Conservation (phyloP, 2,888 invertebrate species). For the Rhimphoctona megacephalus region DNA sequence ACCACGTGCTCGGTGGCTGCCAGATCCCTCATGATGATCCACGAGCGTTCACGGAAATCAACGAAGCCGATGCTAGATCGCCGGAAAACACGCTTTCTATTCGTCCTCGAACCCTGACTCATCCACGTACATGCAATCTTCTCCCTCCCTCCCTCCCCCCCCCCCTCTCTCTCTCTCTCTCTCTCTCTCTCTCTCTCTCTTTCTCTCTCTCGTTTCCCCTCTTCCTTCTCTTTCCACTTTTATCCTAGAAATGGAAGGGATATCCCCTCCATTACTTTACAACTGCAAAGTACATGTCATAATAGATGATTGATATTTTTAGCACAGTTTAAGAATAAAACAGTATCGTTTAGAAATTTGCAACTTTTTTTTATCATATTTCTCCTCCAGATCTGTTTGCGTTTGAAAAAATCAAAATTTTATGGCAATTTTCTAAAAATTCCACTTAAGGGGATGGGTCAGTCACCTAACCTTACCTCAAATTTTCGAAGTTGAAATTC, state of each 20-base stretch:
- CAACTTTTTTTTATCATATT: neutral
- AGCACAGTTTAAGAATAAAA: neutral
- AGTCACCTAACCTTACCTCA: too few species aligned
- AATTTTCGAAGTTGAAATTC: too few species aligned
- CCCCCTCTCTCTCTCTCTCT: neutral
- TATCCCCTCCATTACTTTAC: neutral
- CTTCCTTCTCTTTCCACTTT: neutral
- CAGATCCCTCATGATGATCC: constrained; percentile 47
- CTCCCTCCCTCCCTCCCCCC: neutral
- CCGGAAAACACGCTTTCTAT: constrained; percentile 36
- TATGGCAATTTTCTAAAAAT: neutral
- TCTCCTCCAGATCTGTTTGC: neutral
- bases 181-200: neutral
- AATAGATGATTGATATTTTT: neutral
- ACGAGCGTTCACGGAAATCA: constrained; percentile 48
- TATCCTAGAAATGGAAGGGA: neutral
- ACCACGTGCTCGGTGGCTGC: constrained; percentile 79
- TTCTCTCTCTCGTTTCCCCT: neutral
- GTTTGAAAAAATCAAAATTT: neutral
- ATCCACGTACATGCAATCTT: constrained; percentile 17
- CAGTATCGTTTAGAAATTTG: neutral
- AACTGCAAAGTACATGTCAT: neutral
- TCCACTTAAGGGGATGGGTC: too few species aligned
- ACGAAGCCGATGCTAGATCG: constrained; percentile 33
- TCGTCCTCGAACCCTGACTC: constrained; percentile 71